Percentiles rank a stretch among this genome's conserved stretches.
Evolutionary conservation across 2,797 vertebrate species (phyloP).

Genomic region (Euphonia xanthogaster): DNA sequence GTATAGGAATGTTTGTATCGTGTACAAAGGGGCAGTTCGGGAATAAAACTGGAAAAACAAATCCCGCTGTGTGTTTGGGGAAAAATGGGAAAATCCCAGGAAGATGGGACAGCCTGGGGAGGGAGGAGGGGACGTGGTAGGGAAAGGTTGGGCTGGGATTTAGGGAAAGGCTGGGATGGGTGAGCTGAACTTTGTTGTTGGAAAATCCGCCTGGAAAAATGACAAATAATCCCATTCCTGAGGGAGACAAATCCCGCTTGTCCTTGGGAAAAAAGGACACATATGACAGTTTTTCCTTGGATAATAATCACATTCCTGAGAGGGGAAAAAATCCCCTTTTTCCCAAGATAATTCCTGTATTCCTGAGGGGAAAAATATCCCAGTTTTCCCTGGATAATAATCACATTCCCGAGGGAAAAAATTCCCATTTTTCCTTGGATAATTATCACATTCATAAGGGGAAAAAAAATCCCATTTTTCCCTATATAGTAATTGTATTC

Average conservation of each 20-base stretch:
- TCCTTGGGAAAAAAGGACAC: neutral
- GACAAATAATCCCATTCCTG: neutral
- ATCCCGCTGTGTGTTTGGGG: neutral
- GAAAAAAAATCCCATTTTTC: neutral
- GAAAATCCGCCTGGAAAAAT: no score
- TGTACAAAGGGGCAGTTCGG: neutral
- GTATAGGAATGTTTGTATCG: slow-evolving; percentile 30
- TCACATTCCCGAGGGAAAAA: no score
- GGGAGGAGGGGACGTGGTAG: no score
- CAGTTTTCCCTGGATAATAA: neutral
- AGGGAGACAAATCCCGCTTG: neutral
- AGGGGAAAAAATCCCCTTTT: neutral
- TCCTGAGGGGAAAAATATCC: neutral
- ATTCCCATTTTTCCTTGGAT: no score
- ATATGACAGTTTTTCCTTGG: no score
- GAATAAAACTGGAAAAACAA: neutral
- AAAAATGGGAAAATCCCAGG: neutral
- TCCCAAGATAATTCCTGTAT: neutral
- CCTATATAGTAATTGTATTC: neutral
- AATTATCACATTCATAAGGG: no score
- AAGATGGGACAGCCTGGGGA: neutral
- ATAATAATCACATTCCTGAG: neutral
- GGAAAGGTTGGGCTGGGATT: neutral
- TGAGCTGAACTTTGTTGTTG: no score
- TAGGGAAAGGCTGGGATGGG: neutral